These are phyloP conservation scores for Hemaris fuciformis DNA, from an alignment of 2,888 invertebrate genomes.

Conservation along the genomic window DNA sequence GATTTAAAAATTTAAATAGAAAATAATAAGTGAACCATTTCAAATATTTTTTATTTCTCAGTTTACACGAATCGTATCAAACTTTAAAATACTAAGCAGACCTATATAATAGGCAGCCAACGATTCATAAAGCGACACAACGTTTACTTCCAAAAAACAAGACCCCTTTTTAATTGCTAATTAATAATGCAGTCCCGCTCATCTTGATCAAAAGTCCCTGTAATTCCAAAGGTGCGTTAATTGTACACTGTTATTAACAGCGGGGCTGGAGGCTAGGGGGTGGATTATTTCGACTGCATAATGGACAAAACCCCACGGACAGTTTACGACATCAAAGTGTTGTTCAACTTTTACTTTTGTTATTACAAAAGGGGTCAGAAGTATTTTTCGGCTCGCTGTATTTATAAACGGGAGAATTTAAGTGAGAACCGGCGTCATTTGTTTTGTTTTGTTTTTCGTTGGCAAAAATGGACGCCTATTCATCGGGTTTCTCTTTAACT, in stretches of 20 bases:
- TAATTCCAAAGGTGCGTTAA: slow-evolving; percentile 13
- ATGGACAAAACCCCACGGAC: slow-evolving; percentile 31
- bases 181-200: slow-evolving; percentile 11
- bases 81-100: not conserved
- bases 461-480: not conserved
- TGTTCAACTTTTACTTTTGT: not conserved
- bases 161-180: slow-evolving; percentile 10
- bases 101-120: not conserved
- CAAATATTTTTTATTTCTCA: too few species aligned
- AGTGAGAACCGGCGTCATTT: not conserved
- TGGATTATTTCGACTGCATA: slow-evolving; percentile 9
- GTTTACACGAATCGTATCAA: too few species aligned
- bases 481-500: too few species aligned
- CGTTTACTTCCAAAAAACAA: not conserved
- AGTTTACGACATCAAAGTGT: slow-evolving; percentile 1
- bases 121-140: not conserved
- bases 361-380: not conserved
- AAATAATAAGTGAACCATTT: too few species aligned
- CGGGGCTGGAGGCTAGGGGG: not conserved
- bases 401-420: not conserved
- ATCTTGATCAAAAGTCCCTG: slow-evolving; percentile 10
- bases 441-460: not conserved
- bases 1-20: too few species aligned
- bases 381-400: not conserved
- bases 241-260: slow-evolving; percentile 14